Evolutionary conservation across 2,113 vertebrate species (phyloP).

Genomic region (Syngnathus floridae): DNA sequence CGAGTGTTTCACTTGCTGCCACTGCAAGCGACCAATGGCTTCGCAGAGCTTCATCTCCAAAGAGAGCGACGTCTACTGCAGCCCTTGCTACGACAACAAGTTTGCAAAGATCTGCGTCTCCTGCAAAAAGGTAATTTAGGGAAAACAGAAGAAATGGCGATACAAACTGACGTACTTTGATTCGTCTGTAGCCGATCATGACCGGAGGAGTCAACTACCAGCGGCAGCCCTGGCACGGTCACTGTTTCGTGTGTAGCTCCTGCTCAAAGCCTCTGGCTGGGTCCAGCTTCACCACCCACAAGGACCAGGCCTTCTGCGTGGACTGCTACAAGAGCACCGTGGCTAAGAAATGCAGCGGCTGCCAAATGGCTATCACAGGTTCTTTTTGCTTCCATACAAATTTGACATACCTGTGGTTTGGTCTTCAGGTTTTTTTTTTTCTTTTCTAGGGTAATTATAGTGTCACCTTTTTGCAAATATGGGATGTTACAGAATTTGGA

Average conservation of each 20-base stretch:
- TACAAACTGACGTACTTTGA: neutral
- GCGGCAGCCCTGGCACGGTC: constrained; percentile 90
- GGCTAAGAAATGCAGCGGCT: constrained; percentile 90
- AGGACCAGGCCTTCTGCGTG: constrained; percentile 88
- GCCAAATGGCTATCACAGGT: constrained; percentile 95
- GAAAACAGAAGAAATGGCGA: neutral
- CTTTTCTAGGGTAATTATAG: too few relatives aligned
- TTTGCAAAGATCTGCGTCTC: constrained; percentile 89
- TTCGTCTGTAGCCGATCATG: constrained; percentile 78
- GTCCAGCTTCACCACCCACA: constrained; percentile 86
- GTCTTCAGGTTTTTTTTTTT: too few relatives aligned
- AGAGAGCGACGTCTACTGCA: constrained; percentile 84
- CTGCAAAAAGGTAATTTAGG: constrained; percentile 81
- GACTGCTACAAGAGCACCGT: constrained; percentile 92
- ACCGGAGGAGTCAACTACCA: constrained; percentile 94
- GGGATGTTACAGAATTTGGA: neutral
- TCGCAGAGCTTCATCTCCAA: constrained; percentile 90
- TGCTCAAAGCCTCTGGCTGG: constrained; percentile 86
- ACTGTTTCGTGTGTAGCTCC: constrained; percentile 89
- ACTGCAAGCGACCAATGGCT: constrained; percentile 86
- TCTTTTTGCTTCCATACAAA: neutral
- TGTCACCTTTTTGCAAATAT: too few relatives aligned
- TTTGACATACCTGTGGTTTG: neutral
- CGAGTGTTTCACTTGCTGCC: constrained; percentile 88
- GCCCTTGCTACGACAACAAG: constrained; percentile 86